Evolutionary conservation across 1,140 invertebrate species (phyloP), one percentile per base, ranked within the genome.

Genomic region (Musca domestica): DNA sequence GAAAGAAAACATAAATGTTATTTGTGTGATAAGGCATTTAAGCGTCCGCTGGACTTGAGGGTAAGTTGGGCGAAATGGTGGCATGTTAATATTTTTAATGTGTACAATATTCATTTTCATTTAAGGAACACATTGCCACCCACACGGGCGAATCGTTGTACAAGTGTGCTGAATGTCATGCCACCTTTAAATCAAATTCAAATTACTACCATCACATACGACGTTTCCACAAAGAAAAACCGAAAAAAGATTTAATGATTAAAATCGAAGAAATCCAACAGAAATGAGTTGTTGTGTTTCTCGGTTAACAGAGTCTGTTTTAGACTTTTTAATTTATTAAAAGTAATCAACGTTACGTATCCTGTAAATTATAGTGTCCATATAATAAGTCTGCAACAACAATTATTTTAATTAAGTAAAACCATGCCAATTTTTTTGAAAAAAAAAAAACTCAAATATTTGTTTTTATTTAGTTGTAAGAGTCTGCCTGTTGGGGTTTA

Each of bases 161-260:
- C 54, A 78, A 76, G 14, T 81, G 79, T 65, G 73, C 75, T 6
- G 74, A 77, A 34, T 81, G 79, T 48, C 72, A 76, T 3, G 72
- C 76, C 67, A 79, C 77, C 3, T 81, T 81, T 65, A 80, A 78
- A 41, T 79, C 76, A 6, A 80, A 76, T 58, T 75, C 78, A 2
- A 81, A 81, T 25, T 80, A 80, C 76, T 78, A 81, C 68, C 70
- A 76, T 5, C 79, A 81, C 63, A 74, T 75, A 4, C 81, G 81
- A 61, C 76, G 77, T 63, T 70, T 76, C 30, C 79, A 81, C 54
- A 76, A 71, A 17, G 72, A 78, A 48, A 79, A 81, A 27, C 79
- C 76, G 73, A 58, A 58, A 58, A 27, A 23, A 15, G 54, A 58
- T 7, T 56, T 58, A 58, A 27, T 58, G 54, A 58, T 58, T 1